Conservation (phyloP, 2,113 vertebrate species). For the Xyrauchen texanus region DNA sequence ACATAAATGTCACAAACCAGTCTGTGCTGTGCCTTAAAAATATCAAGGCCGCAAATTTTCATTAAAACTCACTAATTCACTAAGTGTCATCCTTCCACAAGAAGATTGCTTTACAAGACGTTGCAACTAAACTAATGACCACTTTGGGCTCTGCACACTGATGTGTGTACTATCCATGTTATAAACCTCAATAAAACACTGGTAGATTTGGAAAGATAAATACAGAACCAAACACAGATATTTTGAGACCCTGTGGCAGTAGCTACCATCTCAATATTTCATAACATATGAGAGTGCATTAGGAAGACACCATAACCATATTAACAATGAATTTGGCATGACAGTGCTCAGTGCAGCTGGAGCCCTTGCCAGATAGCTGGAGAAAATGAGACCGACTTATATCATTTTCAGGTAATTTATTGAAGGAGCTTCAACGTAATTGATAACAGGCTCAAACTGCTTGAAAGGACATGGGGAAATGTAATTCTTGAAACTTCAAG, state of each 20-base stretch:
- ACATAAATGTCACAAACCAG: no score
- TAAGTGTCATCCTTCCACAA: no score
- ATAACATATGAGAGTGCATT: neutral
- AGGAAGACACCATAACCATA: constrained; percentile 7
- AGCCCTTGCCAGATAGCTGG: neutral
- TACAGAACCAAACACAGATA: neutral
- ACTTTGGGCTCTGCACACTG: no score
- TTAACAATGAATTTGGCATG: constrained; percentile 7
- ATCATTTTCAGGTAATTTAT: constrained; percentile 16
- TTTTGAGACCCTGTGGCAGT: neutral
- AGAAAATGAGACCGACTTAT: neutral
- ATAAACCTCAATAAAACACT: constrained; percentile 80
- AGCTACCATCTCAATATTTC: neutral
- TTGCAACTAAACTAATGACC: no score
- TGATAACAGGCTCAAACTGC: neutral
- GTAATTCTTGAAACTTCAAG: neutral
- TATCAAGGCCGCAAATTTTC: no score
- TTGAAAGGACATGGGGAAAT: neutral
- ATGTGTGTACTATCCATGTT: no score
- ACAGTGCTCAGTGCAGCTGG: neutral
- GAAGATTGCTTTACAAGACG: no score
- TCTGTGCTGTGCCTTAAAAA: no score
- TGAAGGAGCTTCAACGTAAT: neutral
- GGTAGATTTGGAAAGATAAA: constrained; percentile 51
- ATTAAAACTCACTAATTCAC: no score